Conservation (phyloP, 2,797 vertebrate genomes). For the Syngnathus rostellatus region DNA sequence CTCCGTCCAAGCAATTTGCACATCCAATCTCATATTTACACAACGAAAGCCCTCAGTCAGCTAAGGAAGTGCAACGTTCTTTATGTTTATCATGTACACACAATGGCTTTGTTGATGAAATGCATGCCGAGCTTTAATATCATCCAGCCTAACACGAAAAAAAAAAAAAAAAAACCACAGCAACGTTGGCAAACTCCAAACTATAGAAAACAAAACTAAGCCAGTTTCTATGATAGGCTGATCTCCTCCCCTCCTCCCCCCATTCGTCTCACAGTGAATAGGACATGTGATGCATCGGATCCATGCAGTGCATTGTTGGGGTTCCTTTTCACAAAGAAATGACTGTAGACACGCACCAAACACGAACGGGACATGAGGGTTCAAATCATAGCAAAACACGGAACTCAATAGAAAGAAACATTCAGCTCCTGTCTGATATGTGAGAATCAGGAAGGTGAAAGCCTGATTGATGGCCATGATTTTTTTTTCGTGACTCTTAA, state of each 20-base stretch:
- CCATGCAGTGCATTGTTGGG: slow-evolving; percentile 78
- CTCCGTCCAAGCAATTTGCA: slow-evolving; percentile 39
- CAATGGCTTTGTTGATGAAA: slow-evolving; percentile 70
- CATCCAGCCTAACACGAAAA: slow-evolving; percentile 66
- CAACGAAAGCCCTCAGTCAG: slow-evolving; percentile 59
- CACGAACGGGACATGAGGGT: slow-evolving; percentile 59
- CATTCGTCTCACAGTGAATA: slow-evolving; percentile 77
- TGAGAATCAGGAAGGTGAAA: slow-evolving; percentile 37
- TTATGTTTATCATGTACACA: slow-evolving; percentile 49
- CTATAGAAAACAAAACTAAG: slow-evolving; percentile 20
- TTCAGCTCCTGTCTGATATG: slow-evolving; percentile 74
- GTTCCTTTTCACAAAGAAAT: slow-evolving; percentile 20
- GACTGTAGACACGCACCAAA: background rate
- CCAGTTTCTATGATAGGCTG: slow-evolving; percentile 52
- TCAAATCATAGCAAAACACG: slow-evolving; percentile 63
- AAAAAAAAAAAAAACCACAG: slow-evolving; percentile 64
- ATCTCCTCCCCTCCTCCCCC: slow-evolving; percentile 49
- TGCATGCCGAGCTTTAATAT: slow-evolving; percentile 79
- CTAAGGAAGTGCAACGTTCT: slow-evolving; percentile 72
- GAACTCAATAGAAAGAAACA: slow-evolving; percentile 69
- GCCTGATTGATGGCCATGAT: slow-evolving; percentile 49
- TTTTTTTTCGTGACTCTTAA: slow-evolving; percentile 57
- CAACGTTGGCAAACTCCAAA: slow-evolving; percentile 66
- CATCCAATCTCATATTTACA: slow-evolving; percentile 60
- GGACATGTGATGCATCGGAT: slow-evolving; percentile 77